Percentiles rank a stretch among this genome's conserved stretches.
Conservation (phyloP, 2,113 vertebrate species). For the Condylura cristata region DNA sequence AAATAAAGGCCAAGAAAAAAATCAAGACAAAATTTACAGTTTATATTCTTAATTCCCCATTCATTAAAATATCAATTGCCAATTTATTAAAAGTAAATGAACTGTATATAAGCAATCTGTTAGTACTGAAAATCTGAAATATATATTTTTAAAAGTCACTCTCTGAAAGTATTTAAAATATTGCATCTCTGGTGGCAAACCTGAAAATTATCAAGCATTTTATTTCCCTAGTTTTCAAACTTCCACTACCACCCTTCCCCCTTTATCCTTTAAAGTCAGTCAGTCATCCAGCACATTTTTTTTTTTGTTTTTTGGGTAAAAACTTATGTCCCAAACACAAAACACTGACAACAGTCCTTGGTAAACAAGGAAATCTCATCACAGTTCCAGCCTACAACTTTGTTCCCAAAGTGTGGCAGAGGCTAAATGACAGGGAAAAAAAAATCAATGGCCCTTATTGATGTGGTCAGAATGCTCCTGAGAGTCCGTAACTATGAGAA, state of each 20-base stretch:
- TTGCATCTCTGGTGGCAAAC: conserved; percentile 84
- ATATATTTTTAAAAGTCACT: conserved; percentile 84
- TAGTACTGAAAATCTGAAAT: conserved; percentile 85
- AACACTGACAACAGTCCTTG: conserved; percentile 78
- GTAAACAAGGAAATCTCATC: conserved; percentile 74
- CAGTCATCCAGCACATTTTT: conserved; percentile 70
- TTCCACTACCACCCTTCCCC: neutral
- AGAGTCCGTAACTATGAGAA: conserved; percentile 79
- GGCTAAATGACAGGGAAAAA: conserved; percentile 61
- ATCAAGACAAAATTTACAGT: conserved; percentile 71
- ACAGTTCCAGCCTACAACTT: conserved; percentile 59
- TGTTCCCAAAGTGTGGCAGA: conserved; percentile 76
- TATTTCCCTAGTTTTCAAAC: conserved; percentile 40
- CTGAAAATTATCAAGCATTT: conserved; percentile 73
- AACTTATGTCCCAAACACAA: conserved; percentile 71
- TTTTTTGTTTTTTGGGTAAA: conserved; percentile 76
- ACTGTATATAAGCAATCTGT: conserved; percentile 84
- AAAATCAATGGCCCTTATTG: conserved; percentile 68
- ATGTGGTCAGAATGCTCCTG: conserved; percentile 71
- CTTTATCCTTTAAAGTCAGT: conserved; percentile 76
- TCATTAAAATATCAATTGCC: conserved; percentile 85
- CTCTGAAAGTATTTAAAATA: conserved; percentile 87
- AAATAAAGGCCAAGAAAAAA: conserved; percentile 74
- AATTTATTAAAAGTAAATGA: conserved; percentile 87
- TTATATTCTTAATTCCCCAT: conserved; percentile 79